These are phyloP conservation scores for Campoplex nolae DNA, from an alignment of 2,888 invertebrate genomes.

Conservation along the genomic window DNA sequence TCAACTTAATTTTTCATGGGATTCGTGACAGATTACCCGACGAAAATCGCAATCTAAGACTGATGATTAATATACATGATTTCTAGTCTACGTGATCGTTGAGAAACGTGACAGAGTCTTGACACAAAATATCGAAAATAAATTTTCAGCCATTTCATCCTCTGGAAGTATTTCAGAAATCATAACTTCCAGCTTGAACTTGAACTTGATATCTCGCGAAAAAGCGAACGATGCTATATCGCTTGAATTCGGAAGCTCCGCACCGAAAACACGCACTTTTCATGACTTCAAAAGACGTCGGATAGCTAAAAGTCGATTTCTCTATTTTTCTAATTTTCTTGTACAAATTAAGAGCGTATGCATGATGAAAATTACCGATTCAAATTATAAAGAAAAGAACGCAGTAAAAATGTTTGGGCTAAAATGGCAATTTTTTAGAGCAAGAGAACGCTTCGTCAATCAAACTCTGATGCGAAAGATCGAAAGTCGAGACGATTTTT, in stretches of 20 bases:
- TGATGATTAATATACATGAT: background rate
- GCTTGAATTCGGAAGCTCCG: background rate
- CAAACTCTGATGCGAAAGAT: conserved; percentile 74
- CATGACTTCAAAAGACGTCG: no score
- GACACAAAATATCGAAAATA: background rate
- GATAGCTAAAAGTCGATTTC: no score
- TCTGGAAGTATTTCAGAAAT: background rate
- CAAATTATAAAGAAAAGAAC: no score
- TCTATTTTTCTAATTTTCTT: background rate
- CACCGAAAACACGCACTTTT: no score
- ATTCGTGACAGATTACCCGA: background rate
- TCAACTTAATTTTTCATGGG: background rate
- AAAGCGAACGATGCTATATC: background rate
- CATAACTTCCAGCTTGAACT: background rate
- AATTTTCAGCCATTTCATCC: background rate
- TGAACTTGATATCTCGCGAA: background rate
- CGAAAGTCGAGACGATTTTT: conserved; percentile 68
- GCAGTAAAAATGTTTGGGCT: background rate
- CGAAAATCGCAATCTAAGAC: background rate
- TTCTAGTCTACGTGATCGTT: background rate
- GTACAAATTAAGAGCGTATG: no score
- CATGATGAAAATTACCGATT: no score
- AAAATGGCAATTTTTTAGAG: conserved; percentile 14
- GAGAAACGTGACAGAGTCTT: background rate
- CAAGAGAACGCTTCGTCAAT: conserved; percentile 67